Base-by-base conservation (phyloP, 2,888 invertebrate species). In the Caradrina kadenii region DNA sequence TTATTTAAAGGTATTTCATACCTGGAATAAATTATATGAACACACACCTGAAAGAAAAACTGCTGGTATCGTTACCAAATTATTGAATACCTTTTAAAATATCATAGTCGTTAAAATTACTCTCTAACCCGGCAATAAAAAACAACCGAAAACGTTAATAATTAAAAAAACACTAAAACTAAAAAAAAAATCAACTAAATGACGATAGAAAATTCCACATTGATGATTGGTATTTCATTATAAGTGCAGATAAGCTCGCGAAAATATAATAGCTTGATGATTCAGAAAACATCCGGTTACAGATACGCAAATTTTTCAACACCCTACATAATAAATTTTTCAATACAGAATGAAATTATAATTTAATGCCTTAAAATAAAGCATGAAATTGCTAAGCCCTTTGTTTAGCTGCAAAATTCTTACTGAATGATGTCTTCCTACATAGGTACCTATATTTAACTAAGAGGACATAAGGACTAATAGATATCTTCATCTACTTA, bases 201-300 rank as follows among this genome's bases (percentile, higher is more conserved):
- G 35, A 53, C 45, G 10, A 17, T 15, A 42, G 0, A 48, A 48
- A 56, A 76, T 53, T 53, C 56, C 56, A 21, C n/a, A 31, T 3
- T 31, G 39, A 53, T 58, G 69, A 76, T 75, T 71, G n/a, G 49
- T 22, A 52, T 55, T 70, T 55, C 50, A 19, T 50, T 22, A 50
- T 35, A 53, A n/a, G 8, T 56, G 13, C 39, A 1, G 26, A 15
- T 8, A 63, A 63, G 21, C 31, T 52, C n/a, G 42, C 31, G 58
- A 19, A 45, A 65, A 55, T 49, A 45, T 7, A 49, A 49, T 19
- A 48, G 49, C 17, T 10, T 31, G 74, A 31, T 78, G 73, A 74
- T 60, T 78, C 74, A 72, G 26, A 42, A 48, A 52, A 73, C 55
- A 78, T 78, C 73, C 73, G 74, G n/a, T 60, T 64, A 55, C 45